Evolutionary conservation across 2,113 vertebrate genomes (phyloP), one percentile per base, ranked within the genome.

Genomic region (Salvelinus namaycush): DNA sequence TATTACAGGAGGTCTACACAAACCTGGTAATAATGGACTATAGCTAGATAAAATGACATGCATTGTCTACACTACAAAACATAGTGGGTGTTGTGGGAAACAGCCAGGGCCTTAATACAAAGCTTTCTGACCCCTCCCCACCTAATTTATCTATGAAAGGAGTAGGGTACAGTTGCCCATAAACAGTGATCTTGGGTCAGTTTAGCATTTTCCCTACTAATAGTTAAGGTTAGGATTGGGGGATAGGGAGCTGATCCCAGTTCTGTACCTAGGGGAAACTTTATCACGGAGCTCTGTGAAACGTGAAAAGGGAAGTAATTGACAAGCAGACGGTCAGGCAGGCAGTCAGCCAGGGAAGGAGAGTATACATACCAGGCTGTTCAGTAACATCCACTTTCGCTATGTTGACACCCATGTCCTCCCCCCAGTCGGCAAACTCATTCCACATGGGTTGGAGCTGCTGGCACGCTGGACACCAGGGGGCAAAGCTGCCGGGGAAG

Each of bases 321-420:
- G 18, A 62, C 39, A 44, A 44, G 39, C 39, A 39, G 7, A 39
- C 39, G 8, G 39, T 39, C 0, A 0, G 39, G 39, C 39, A 44
- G 39, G 2, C 39, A 44, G 20, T 20, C 54, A 57, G 54, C 12
- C 51, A 54, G 51, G 51, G 16, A 54, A 5, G 13, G 13, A 18
- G 51, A 5, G 51, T 54, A 18, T 54, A 51, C 85, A 70, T 91
- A 98, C 98, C 98, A 65, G 98, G 96, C 78, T 99, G 95, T 12
- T 97, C 96, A 0, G 97, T 99, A 59, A 99, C 97, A 74, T 99
- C 98, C 88, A 99, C 97, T 85, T 99, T 98, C 73, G 96, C 97
- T 6, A 99, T 91, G 79, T 94, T 97, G 79, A 99, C 89, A 4
- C 95, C 96, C 84, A 99, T 93, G 88, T 99, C 97, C 74, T 99